phyloP scores from a whole-genome alignment of 2,797 vertebrate species.

The Amblyraja radiata region DNA sequence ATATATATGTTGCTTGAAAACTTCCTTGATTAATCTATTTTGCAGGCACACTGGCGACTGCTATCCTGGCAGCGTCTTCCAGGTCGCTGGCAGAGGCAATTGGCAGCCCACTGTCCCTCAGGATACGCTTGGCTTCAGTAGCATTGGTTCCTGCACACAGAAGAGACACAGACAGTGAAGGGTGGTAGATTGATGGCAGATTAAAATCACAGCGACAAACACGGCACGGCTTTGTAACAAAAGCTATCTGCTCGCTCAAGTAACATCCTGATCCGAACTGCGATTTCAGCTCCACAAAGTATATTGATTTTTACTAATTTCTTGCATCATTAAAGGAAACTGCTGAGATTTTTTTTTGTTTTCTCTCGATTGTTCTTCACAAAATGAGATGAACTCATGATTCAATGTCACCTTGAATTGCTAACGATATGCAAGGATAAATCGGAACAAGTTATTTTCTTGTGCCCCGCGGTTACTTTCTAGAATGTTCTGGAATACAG shows the following conservation, averaged over 20 bases:
- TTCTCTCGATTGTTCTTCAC: background rate
- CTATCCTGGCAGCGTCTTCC: constrained; percentile 92
- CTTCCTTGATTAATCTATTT: constrained; percentile 56
- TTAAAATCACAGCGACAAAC: background rate
- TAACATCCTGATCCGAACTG: background rate
- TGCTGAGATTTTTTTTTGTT: background rate
- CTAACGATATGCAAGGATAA: background rate
- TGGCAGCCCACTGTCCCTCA: constrained; percentile 81
- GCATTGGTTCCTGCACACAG: constrained; percentile 80
- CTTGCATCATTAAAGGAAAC: background rate
- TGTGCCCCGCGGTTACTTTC: background rate
- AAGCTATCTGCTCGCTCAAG: background rate
- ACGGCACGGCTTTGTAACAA: background rate
- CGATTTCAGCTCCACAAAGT: background rate
- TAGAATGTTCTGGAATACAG: background rate
- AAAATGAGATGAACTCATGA: background rate
- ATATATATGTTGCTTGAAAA: background rate
- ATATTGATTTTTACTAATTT: background rate
- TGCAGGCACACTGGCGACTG: constrained; percentile 73
- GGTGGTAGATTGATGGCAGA: background rate
- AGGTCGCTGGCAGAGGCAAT: constrained; percentile 79
- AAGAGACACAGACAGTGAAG: background rate
- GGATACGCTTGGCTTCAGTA: constrained; percentile 80
- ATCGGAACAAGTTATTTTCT: background rate
- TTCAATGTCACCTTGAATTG: background rate